These are phyloP conservation scores for Bubalus kerabau DNA, from an alignment of 2,113 vertebrate genomes.

Conservation along the genomic window DNA sequence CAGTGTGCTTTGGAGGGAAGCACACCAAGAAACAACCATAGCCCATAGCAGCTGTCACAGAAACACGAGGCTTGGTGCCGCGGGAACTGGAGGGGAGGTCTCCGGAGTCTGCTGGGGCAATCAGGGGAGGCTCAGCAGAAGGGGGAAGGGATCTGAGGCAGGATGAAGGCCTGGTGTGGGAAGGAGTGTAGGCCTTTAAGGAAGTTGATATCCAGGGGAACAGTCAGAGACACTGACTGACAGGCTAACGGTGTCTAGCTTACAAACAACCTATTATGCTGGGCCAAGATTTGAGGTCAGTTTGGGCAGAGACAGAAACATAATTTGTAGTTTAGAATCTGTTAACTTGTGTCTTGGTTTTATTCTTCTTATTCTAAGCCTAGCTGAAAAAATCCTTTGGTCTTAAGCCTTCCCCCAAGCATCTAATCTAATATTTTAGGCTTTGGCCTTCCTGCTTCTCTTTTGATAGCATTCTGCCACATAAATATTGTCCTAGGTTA, in stretches of 20 bases:
- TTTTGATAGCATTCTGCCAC: background rate
- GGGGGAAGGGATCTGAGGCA: background rate
- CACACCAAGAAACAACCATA: background rate
- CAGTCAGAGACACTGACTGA: background rate
- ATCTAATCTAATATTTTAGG: background rate
- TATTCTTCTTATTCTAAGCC: background rate
- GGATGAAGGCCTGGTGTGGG: background rate
- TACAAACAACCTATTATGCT: background rate
- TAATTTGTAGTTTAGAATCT: background rate
- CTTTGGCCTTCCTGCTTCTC: background rate
- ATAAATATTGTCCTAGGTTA: background rate
- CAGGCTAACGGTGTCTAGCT: background rate
- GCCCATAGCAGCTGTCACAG: background rate
- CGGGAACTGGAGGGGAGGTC: background rate
- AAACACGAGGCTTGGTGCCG: background rate
- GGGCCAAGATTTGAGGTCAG: background rate
- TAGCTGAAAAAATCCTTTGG: background rate
- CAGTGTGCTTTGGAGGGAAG: background rate
- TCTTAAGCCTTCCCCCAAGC: background rate
- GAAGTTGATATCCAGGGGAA: background rate
- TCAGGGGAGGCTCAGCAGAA: background rate
- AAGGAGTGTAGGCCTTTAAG: background rate
- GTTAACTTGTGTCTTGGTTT: background rate
- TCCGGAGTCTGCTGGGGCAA: background rate
- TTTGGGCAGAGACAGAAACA: slow-evolving; percentile 2